Evolutionary conservation across 2,888 invertebrate species (phyloP).

Genomic region (Eilema caniola): DNA sequence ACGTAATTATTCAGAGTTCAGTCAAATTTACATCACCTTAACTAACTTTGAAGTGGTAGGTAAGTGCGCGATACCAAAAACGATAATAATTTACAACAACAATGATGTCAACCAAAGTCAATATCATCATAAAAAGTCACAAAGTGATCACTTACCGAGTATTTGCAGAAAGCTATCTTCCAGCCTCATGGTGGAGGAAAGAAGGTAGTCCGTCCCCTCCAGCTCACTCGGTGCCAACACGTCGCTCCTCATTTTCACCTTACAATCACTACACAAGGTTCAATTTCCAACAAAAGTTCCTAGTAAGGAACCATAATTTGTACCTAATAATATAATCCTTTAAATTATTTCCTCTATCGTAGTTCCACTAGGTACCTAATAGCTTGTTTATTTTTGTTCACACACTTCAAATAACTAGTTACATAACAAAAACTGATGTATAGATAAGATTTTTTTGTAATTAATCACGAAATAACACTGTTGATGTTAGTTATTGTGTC

Average conservation of each 20-base stretch:
- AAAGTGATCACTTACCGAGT: constrained; percentile 81
- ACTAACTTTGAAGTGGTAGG: background rate
- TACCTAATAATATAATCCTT: constrained; percentile 38
- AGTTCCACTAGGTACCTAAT: constrained; percentile 47
- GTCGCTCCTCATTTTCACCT: constrained; percentile 82
- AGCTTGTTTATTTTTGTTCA: constrained; percentile 29
- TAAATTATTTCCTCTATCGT: constrained; percentile 45
- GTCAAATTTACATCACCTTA: background rate
- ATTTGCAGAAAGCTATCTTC: constrained; percentile 89
- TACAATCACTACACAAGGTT: constrained; percentile 57
- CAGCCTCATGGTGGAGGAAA: constrained; percentile 88
- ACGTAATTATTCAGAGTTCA: background rate
- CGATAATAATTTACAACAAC: background rate
- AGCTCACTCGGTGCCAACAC: constrained; percentile 85
- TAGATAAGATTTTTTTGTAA: constrained; percentile 22
- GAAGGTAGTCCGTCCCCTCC: constrained; percentile 88
- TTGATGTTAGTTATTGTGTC: constrained; percentile 26
- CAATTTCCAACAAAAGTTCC: constrained; percentile 52
- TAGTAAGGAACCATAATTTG: constrained; percentile 55
- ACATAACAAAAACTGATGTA: constrained; percentile 37
- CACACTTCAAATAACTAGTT: constrained; percentile 38
- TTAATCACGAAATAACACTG: constrained; percentile 34
- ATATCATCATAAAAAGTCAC: background rate
- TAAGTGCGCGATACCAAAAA: background rate
- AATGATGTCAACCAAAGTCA: background rate